These are phyloP conservation scores for Aulostomus chinensis DNA, from an alignment of 2,797 vertebrate genomes.

Conservation along the genomic window DNA sequence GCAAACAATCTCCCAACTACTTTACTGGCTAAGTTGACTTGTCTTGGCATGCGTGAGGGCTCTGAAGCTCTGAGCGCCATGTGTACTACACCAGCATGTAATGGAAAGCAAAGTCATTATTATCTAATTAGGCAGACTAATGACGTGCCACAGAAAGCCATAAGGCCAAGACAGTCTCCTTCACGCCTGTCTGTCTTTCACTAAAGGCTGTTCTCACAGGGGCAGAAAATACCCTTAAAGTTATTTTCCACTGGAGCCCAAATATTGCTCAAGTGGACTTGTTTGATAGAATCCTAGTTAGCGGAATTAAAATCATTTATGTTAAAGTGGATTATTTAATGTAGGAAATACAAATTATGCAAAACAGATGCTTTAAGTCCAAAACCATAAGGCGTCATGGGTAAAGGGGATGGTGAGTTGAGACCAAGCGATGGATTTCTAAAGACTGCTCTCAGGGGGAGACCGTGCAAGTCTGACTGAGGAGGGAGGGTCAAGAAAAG, in stretches of 20 bases:
- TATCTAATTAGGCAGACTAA: slow-evolving; percentile 82
- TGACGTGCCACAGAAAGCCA: slow-evolving; percentile 70
- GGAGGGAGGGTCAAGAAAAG: too few relatives aligned
- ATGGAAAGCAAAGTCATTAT: slow-evolving; percentile 81
- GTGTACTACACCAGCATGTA: slow-evolving; percentile 66
- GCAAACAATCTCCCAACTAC: slow-evolving; percentile 25
- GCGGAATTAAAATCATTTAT: background rate
- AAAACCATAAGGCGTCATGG: background rate
- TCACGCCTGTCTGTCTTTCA: slow-evolving; percentile 54
- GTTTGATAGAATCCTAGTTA: background rate
- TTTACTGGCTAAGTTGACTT: slow-evolving; percentile 54
- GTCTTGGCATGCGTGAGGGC: slow-evolving; percentile 54
- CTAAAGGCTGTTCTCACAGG: slow-evolving; percentile 39
- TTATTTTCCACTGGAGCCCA: slow-evolving; percentile 3
- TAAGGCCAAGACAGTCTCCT: slow-evolving; percentile 66
- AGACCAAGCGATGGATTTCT: too few relatives aligned
- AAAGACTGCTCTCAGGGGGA: too few relatives aligned
- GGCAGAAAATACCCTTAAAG: slow-evolving; percentile 17
- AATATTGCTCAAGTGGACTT: background rate
- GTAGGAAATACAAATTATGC: background rate
- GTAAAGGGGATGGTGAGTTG: too few relatives aligned
- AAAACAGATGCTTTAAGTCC: background rate
- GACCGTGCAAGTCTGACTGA: too few relatives aligned
- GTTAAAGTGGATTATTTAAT: background rate
- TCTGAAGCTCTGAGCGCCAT: slow-evolving; percentile 50